Percentiles rank a stretch among this genome's conserved stretches.
Evolutionary conservation across 2,113 vertebrate genomes (phyloP).

Genomic region (Oreochromis aureus): DNA sequence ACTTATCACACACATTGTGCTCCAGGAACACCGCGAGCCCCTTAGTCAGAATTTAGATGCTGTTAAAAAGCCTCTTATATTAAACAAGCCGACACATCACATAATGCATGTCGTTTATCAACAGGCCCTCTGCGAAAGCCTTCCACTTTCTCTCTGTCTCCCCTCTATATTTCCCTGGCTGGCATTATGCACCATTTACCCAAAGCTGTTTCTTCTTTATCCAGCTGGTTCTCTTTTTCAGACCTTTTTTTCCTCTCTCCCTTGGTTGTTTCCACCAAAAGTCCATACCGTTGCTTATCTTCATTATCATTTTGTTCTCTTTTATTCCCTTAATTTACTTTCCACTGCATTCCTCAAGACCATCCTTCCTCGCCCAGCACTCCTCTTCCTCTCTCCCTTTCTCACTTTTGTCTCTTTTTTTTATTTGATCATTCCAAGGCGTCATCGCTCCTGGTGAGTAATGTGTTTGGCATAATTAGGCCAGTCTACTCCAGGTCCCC

Average conservation of each 20-base stretch:
- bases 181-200: conserved; percentile 30
- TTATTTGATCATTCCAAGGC: background rate
- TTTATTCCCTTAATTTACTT: conserved; percentile 1
- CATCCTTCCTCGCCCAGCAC: background rate
- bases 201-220: conserved; percentile 17
- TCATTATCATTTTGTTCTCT: conserved; percentile 2
- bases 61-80: conserved; percentile 48
- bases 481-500: conserved; percentile 30
- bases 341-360: background rate
- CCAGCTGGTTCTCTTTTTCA: conserved; percentile 49
- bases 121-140: conserved; percentile 12
- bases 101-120: conserved; percentile 53
- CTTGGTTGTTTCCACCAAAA: background rate
- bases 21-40: conserved; percentile 12
- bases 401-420: background rate
- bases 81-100: conserved; percentile 50
- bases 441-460: conserved; percentile 31
- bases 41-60: conserved; percentile 51
- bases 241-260: background rate
- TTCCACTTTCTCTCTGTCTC: conserved; percentile 6
- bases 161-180: background rate
- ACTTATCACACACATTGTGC: conserved; percentile 39
- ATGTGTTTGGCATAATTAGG: conserved; percentile 63
- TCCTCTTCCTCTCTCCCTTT: background rate
- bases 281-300: background rate